A percentile compares a stretch with the other conserved stretches of the same genome.
Evolutionary conservation across 2,797 vertebrate species (phyloP).

Genomic region (Coregonus ussuriensis): DNA sequence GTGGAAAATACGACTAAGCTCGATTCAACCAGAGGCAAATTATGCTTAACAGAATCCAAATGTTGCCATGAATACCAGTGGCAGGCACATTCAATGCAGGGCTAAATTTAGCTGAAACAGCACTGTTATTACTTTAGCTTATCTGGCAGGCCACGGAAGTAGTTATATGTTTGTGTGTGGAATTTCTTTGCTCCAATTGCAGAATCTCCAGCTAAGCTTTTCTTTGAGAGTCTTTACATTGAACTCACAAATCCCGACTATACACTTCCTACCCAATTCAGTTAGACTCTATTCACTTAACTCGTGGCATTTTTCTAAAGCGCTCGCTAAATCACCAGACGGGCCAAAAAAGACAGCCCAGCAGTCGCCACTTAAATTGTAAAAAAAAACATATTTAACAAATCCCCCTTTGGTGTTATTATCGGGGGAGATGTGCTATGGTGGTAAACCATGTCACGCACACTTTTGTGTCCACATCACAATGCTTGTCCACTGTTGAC

Average conservation of each 20-base stretch:
- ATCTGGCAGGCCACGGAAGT: slow-evolving; percentile 67
- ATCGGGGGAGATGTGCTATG: not conserved
- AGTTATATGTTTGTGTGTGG: slow-evolving; percentile 32
- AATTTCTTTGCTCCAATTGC: slow-evolving; percentile 52
- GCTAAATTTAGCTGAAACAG: slow-evolving; percentile 78
- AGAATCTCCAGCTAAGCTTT: slow-evolving; percentile 56
- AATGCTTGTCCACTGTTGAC: not conserved
- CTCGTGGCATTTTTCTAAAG: slow-evolving; percentile 11
- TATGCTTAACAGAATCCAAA: slow-evolving; percentile 44
- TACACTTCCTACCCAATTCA: slow-evolving; percentile 54
- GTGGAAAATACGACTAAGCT: slow-evolving; percentile 59
- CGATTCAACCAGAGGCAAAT: slow-evolving; percentile 51
- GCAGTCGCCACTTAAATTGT: not conserved
- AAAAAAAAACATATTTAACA: not conserved
- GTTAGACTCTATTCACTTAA: slow-evolving; percentile 52
- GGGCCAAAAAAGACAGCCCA: not conserved
- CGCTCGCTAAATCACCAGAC: not conserved
- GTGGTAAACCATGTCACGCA: not conserved
- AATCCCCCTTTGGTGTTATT: not conserved
- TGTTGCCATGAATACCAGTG: slow-evolving; percentile 70
- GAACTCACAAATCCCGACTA: not conserved
- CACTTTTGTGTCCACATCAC: not conserved
- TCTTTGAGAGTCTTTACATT: not conserved
- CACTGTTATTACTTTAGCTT: slow-evolving; percentile 76
- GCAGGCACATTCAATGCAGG: slow-evolving; percentile 68